phyloP scores from a whole-genome alignment of 2,888 invertebrate species.

The Linnaemya vulpina region DNA sequence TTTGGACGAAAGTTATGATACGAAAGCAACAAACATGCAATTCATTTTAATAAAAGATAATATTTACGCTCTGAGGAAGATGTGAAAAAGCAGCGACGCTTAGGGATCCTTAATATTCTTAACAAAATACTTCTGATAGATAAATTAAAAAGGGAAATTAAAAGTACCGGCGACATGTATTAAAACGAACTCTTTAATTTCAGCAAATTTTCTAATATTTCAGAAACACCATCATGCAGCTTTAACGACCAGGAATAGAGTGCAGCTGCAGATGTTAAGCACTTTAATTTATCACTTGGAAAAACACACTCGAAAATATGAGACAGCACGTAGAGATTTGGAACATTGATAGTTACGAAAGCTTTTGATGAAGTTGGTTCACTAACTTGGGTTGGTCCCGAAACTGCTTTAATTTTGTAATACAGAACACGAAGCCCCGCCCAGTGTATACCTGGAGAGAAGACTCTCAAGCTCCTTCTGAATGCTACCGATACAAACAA shows the following conservation, averaged over 20 bases:
- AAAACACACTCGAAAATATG: slow-evolving; percentile 22
- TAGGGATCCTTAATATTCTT: background rate
- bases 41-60: slow-evolving; percentile 54
- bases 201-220: background rate
- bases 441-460: no score
- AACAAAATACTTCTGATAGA: no score
- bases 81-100: background rate
- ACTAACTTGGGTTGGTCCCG: no score
- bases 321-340: background rate
- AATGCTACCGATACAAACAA: no score
- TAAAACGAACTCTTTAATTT: background rate
- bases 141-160: no score
- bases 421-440: no score
- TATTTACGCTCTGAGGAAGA: background rate
- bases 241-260: slow-evolving; percentile 11
- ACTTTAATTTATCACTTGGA: slow-evolving; percentile 27
- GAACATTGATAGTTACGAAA: no score
- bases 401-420: no score
- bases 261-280: background rate
- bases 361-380: no score
- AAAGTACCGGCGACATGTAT: no score
- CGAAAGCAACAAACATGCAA: slow-evolving; percentile 59
- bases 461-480: no score
- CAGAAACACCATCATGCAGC: background rate
- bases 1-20: slow-evolving; percentile 58